Evolutionary conservation across 2,113 vertebrate genomes (phyloP).

Genomic region (Hippocampus mohnikei): DNA sequence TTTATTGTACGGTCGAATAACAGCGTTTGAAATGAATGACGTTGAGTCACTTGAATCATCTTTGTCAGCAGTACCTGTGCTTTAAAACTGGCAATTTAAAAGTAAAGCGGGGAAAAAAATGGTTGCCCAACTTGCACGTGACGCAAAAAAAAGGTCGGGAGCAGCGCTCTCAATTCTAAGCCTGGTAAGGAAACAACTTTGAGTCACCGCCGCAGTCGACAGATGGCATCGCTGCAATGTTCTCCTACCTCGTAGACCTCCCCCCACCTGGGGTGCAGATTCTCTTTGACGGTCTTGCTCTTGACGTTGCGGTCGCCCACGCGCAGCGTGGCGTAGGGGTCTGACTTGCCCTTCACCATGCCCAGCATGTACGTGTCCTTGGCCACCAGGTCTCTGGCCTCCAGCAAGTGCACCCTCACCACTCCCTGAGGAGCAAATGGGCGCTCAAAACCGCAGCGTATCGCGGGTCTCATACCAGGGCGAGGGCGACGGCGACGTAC

Average conservation of each 20-base stretch:
- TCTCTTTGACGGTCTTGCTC: conserved; percentile 84
- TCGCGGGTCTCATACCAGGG: neutral
- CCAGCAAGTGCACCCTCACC: conserved; percentile 82
- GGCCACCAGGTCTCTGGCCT: conserved; percentile 82
- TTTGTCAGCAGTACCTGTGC: no score
- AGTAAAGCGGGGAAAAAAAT: no score
- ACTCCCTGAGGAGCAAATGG: conserved; percentile 76
- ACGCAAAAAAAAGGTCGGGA: no score
- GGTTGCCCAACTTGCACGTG: no score
- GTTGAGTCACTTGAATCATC: no score
- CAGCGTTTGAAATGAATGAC: no score
- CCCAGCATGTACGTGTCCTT: conserved; percentile 87
- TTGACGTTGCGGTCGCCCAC: conserved; percentile 77
- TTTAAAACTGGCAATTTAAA: no score
- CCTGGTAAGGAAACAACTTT: no score
- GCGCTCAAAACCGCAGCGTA: neutral
- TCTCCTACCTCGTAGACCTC: conserved; percentile 86
- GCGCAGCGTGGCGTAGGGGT: conserved; percentile 82
- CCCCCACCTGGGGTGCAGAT: conserved; percentile 84
- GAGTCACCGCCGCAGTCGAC: no score
- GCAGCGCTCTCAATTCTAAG: no score
- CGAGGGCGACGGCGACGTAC: conserved; percentile 69
- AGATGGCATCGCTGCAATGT: no score
- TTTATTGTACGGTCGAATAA: no score
- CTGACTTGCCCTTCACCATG: conserved; percentile 87